These are phyloP conservation scores for Yponomeuta evonymella DNA, from an alignment of 2,888 invertebrate species.

Conservation along the genomic window DNA sequence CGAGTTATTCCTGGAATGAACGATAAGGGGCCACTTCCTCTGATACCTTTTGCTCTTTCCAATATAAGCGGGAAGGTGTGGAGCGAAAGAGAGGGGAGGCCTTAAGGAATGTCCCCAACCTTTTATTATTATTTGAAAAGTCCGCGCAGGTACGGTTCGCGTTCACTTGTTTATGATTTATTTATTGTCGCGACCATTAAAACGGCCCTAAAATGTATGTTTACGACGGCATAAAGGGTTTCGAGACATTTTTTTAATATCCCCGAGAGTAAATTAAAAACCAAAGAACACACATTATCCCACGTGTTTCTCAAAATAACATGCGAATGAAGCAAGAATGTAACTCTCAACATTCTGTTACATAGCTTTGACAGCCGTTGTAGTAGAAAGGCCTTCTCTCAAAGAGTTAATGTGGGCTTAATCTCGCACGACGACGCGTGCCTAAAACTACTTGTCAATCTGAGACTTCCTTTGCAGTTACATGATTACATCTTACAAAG, in stretches of 20 bases:
- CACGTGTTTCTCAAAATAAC: no score
- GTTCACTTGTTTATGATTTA: conserved; percentile 11
- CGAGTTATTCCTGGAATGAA: conserved; percentile 72
- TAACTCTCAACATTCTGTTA: no score
- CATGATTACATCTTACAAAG: not conserved
- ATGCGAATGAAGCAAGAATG: no score
- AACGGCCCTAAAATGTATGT: not conserved
- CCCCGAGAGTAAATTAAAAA: not conserved
- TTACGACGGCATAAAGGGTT: not conserved
- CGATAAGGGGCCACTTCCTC: conserved; percentile 62
- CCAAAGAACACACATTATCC: no score
- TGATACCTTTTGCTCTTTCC: conserved; percentile 35
- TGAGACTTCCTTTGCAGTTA: not conserved
- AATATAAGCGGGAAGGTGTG: conserved; percentile 17
- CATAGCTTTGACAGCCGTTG: no score
- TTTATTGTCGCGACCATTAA: conserved; percentile 8
- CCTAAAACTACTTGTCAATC: no score
- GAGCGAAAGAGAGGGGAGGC: conserved; percentile 31
- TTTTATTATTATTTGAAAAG: conserved; percentile 49
- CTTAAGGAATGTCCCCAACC: conserved; percentile 58
- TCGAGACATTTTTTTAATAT: not conserved
- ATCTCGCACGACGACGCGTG: no score
- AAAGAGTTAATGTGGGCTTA: no score
- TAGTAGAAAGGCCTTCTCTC: no score
- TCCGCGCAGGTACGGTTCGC: conserved; percentile 3